A percentile compares a stretch with the other conserved stretches of the same genome.
phyloP scores from a whole-genome alignment of 2,888 invertebrate species.

The Leistus spinibarbis region DNA sequence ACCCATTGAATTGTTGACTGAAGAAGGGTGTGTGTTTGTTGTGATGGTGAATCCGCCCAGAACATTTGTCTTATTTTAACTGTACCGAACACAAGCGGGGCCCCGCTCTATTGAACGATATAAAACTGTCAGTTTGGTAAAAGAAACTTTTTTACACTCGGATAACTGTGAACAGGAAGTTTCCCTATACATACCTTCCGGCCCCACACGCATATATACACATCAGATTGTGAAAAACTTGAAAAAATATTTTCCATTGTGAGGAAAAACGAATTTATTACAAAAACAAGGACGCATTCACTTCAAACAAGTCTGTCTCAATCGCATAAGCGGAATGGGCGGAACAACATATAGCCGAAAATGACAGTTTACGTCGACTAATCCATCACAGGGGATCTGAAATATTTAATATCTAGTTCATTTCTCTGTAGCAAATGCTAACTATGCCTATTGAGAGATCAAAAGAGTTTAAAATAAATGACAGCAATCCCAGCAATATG shows the following conservation, averaged over 20 bases:
- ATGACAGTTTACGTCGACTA: no score
- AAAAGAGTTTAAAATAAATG: no score
- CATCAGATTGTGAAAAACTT: background rate
- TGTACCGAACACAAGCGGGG: conserved; percentile 10
- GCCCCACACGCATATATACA: background rate
- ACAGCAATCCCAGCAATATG: no score
- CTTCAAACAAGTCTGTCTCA: no score
- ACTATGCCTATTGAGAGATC: no score
- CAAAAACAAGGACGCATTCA: background rate
- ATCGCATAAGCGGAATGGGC: no score
- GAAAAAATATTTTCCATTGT: background rate
- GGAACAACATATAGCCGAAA: no score
- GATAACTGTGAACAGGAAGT: conserved; percentile 34
- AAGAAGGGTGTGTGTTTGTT: conserved; percentile 6
- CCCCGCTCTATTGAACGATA: conserved; percentile 34
- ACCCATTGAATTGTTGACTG: conserved; percentile 10
- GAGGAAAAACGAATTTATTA: background rate
- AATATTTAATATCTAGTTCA: no score
- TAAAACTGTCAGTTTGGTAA: conserved; percentile 38
- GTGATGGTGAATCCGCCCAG: conserved; percentile 1
- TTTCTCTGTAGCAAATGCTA: no score
- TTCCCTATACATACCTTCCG: conserved; percentile 20
- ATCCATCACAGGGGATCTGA: no score
- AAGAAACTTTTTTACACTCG: conserved; percentile 36
- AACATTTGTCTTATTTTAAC: conserved; percentile 36